Percentiles rank a stretch among this genome's conserved stretches.
Evolutionary conservation across 2,113 vertebrate genomes (phyloP).

Genomic region (Lanius ludovicianus): DNA sequence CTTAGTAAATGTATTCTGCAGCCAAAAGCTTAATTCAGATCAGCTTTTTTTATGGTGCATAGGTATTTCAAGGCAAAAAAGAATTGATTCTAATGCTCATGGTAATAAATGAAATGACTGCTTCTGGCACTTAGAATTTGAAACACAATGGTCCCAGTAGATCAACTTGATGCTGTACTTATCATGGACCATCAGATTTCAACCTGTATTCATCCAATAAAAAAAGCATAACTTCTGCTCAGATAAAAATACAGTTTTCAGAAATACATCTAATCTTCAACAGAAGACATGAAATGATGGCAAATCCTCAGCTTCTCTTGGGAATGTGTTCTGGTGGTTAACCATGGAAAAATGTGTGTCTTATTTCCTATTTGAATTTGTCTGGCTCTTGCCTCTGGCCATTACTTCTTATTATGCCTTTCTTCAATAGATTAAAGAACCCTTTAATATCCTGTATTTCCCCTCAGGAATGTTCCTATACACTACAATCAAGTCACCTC

Average conservation of each 20-base stretch:
- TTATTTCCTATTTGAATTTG: constrained; percentile 19
- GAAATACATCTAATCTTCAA: not conserved
- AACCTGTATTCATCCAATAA: not conserved
- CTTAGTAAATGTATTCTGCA: not conserved
- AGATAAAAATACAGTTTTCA: not conserved
- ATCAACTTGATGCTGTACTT: not conserved
- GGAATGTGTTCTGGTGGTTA: constrained; percentile 36
- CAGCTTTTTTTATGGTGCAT: not conserved
- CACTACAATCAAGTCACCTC: not conserved
- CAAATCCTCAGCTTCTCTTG: not conserved
- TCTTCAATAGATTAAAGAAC: constrained; percentile 50
- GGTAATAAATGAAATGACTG: not conserved
- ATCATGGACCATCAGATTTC: not conserved
- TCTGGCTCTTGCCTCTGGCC: constrained; percentile 19
- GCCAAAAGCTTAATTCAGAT: not conserved
- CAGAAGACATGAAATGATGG: not conserved
- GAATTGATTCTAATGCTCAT: not conserved
- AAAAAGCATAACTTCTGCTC: not conserved
- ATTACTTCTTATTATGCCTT: constrained; percentile 22
- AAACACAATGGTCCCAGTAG: not conserved
- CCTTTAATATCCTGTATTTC: constrained; percentile 36
- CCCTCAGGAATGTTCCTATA: constrained; percentile 10
- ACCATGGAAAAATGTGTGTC: constrained; percentile 11
- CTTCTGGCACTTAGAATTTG: not conserved
- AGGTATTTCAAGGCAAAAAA: not conserved